Evolutionary conservation across 1,140 invertebrate species (phyloP).

Genomic region (Tetramorium parvispinum): DNA sequence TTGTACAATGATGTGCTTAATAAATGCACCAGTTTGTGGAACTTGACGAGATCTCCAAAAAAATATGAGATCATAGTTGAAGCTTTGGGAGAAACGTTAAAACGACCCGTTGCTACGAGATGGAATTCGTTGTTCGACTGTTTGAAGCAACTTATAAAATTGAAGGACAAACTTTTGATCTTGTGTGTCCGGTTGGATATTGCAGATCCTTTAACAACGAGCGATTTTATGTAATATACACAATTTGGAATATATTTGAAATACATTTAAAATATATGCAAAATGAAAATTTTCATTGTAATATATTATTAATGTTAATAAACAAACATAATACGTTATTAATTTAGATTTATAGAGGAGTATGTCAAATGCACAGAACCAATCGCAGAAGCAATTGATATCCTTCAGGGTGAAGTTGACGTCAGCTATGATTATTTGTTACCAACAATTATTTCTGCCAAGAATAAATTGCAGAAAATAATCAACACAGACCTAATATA

Average conservation of each 20-base stretch:
- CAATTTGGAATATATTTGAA: background rate
- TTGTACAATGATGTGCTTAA: conserved; percentile 10
- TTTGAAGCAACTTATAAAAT: background rate
- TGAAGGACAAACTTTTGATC: background rate
- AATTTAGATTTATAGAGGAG: conserved; percentile 34
- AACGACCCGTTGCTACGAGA: background rate
- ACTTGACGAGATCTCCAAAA: background rate
- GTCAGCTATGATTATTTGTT: conserved; percentile 12
- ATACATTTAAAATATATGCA: background rate
- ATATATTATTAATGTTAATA: conserved; percentile 15
- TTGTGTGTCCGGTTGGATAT: background rate
- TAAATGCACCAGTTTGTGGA: conserved; percentile 8
- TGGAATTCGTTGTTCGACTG: conserved; percentile 9
- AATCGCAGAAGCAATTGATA: conserved; percentile 24
- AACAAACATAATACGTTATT: no score
- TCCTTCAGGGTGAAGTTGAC: conserved; percentile 4
- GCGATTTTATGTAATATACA: conserved; percentile 5
- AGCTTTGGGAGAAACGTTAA: background rate
- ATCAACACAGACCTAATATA: background rate
- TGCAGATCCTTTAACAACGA: background rate
- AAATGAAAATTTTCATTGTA: background rate
- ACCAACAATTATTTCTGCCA: conserved; percentile 34
- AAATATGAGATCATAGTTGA: background rate
- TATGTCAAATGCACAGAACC: conserved; percentile 30
- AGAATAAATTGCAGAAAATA: conserved; percentile 30